Base-by-base conservation (phyloP, 2,797 vertebrate species). In the Microchirus variegatus region DNA sequence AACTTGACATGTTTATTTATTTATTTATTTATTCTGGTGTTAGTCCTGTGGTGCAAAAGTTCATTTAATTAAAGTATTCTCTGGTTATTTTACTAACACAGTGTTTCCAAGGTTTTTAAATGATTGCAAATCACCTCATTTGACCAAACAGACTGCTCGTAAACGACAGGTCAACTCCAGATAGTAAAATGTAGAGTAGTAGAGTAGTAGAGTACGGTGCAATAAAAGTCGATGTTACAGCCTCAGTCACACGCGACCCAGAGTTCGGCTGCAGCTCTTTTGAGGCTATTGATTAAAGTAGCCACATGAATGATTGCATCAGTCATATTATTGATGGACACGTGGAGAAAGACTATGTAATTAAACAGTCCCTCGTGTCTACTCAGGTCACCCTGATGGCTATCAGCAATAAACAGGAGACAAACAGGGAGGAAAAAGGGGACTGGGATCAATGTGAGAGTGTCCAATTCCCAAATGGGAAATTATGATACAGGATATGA, bases 291-390 rank as follows among this genome's bases (percentile, higher is more conserved):
- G 89, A 91, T 87, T 72, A 60, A 76, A 78, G 62, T 46, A 77
- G 67, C 78, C 61, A 75, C 70, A 83, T 88, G 83, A 90, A 83
- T 81, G 81, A 91, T 86, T 67, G 83, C 80, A 75, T 57, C 70
- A 68, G 82, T 49, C 26, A 49, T 63, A 63, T 85, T 90, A 91
- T 90, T 82, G 86, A 89, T 52, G 67, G 75, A 59, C 75, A 73
- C 14, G 26, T 43, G 45, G 76, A 73, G 78, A 85, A 78, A 67
- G 61, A 63, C 71, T 55, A 69, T 80, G 82, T 89, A 86, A 90
- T 90, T 85, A 86, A 90, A 85, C 75, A 76, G 75, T 89, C 89
- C 85, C 87, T 22, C 0, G 84, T 82, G 87, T 67, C 79, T 58
- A 46, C 78, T 87, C 75, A 42, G 80, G 86, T 84, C 88, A 67